Evolutionary conservation across 1,140 invertebrate genomes (phyloP).

Genomic region (Agraylea sexmaculata): DNA sequence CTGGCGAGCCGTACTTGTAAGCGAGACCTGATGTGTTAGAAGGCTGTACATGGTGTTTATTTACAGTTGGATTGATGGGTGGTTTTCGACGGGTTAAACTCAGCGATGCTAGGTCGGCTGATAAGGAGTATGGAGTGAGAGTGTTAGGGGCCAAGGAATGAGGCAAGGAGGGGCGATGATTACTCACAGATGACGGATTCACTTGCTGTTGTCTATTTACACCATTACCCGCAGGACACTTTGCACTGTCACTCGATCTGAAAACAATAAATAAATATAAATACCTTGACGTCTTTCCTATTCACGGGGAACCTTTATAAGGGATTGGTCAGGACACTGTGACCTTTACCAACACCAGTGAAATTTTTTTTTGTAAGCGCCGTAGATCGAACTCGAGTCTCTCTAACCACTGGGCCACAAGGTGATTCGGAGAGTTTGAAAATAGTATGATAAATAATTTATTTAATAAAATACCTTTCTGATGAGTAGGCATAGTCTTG

Average conservation of each 20-base stretch:
- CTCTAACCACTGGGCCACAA: too few relatives aligned
- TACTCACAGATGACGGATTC: conserved; percentile 34
- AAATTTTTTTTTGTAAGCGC: too few relatives aligned
- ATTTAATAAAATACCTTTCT: too few relatives aligned
- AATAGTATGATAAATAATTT: too few relatives aligned
- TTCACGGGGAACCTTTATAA: too few relatives aligned
- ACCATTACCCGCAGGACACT: conserved; percentile 26
- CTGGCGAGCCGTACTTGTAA: conserved; percentile 16
- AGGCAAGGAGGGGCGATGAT: conserved; percentile 22
- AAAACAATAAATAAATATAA: too few relatives aligned
- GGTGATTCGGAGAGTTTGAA: too few relatives aligned
- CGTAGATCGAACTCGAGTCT: too few relatives aligned
- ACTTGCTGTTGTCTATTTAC: conserved; percentile 16
- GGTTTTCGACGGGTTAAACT: conserved; percentile 21
- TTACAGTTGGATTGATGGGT: conserved; percentile 21
- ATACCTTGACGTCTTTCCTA: too few relatives aligned
- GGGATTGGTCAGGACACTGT: too few relatives aligned
- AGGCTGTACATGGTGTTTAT: conserved; percentile 21
- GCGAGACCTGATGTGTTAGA: conserved; percentile 18
- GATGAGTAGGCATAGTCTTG: conserved; percentile 53
- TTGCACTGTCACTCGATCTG: conserved; percentile 40
- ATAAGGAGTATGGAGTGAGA: conserved; percentile 21
- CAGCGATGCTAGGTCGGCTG: conserved; percentile 18
- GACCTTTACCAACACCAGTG: too few relatives aligned
- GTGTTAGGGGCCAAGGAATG: conserved; percentile 36